A percentile compares a stretch with the other conserved stretches of the same genome.
phyloP scores from a whole-genome alignment of 2,113 vertebrate species.

The Gymnocephalus cernua region DNA sequence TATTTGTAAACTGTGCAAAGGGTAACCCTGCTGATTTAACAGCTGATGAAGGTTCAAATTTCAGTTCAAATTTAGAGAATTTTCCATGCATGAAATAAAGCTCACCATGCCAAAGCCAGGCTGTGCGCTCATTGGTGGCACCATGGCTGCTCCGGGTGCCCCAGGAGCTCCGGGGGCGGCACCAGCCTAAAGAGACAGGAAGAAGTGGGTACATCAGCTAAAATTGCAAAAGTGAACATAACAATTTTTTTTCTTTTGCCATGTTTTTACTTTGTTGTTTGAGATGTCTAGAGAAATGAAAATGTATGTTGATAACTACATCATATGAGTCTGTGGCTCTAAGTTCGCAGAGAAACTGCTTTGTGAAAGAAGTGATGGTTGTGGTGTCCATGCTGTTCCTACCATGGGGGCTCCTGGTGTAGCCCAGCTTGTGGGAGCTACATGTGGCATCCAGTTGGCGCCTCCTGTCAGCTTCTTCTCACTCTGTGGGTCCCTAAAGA shows the following conservation, averaged over 20 bases:
- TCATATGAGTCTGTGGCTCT: too few relatives aligned
- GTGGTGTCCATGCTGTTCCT: constrained; percentile 29
- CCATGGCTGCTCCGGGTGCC: constrained; percentile 81
- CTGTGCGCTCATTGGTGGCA: constrained; percentile 86
- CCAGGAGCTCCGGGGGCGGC: constrained; percentile 79
- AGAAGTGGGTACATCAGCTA: neutral
- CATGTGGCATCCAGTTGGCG: constrained; percentile 96
- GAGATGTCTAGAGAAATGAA: neutral
- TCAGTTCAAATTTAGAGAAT: neutral
- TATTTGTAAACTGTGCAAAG: neutral
- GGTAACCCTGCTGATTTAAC: neutral
- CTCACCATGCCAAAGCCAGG: constrained; percentile 94
- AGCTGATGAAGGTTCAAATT: neutral
- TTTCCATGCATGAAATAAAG: neutral
- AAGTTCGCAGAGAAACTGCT: neutral
- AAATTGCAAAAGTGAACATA: neutral
- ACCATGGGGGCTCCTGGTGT: constrained; percentile 90
- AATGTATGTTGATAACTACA: too few relatives aligned
- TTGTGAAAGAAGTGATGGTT: neutral
- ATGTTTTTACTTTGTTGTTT: neutral
- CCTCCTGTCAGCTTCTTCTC: constrained; percentile 98
- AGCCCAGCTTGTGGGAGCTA: constrained; percentile 94
- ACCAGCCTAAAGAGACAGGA: constrained; percentile 63
- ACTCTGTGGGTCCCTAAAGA: constrained; percentile 87
- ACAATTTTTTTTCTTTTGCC: too few relatives aligned